These are phyloP conservation scores for Brenthis daphne DNA, from an alignment of 2,888 invertebrate species.

Conservation along the genomic window DNA sequence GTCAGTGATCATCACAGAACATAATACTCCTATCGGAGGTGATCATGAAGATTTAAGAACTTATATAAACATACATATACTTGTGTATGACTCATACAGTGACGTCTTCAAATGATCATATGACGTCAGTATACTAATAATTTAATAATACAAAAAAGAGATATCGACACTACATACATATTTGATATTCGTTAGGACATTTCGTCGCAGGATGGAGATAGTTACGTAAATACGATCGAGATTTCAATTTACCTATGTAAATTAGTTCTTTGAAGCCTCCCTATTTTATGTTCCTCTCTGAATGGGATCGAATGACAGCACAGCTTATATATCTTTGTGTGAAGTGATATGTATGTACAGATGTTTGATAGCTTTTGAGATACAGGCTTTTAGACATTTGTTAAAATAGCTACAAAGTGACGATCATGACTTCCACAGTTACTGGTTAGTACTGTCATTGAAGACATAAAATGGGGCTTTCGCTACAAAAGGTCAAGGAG, in stretches of 20 bases:
- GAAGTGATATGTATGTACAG: not conserved
- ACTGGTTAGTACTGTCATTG: no score
- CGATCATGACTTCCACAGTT: no score
- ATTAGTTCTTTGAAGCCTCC: constrained; percentile 44
- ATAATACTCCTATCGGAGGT: no score
- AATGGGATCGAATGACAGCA: constrained; percentile 30
- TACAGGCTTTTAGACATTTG: not conserved
- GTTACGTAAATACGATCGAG: constrained; percentile 36
- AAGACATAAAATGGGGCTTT: no score
- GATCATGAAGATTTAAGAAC: no score
- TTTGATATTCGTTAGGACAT: constrained; percentile 26
- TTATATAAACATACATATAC: no score
- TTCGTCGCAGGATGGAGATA: constrained; percentile 29
- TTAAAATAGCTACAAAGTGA: no score
- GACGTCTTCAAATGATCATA: no score
- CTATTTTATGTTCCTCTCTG: constrained; percentile 36
- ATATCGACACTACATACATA: constrained; percentile 6
- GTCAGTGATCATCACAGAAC: no score
- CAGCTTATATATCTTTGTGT: constrained; percentile 11
- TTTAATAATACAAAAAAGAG: constrained; percentile 9
- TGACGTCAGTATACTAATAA: no score
- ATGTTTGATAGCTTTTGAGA: not conserved
- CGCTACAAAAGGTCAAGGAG: no score
- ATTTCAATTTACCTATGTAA: constrained; percentile 46
- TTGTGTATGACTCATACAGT: no score